Evolutionary conservation across 1,140 invertebrate species (phyloP).

Genomic region (Uloborus diversus): DNA sequence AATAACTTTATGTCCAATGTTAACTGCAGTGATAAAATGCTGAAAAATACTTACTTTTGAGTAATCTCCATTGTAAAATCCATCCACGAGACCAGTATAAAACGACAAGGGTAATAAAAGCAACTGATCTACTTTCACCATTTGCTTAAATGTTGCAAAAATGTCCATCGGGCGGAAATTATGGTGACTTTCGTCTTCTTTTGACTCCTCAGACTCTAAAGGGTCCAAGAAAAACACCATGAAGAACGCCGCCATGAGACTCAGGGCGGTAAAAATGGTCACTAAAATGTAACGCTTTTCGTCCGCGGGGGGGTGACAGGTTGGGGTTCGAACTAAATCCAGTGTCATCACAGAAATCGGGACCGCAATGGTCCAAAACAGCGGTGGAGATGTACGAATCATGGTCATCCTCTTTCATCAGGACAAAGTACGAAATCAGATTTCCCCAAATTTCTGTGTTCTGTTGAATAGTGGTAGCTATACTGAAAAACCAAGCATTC

Average conservation of each 20-base stretch:
- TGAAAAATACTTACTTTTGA: slow-evolving; percentile 2
- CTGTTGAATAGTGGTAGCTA: not conserved
- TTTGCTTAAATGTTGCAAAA: not conserved
- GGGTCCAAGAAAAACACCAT: not conserved
- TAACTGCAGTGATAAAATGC: no score
- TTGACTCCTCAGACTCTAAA: not conserved
- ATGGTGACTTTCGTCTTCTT: not conserved
- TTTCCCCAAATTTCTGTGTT: not conserved
- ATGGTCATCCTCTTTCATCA: not conserved
- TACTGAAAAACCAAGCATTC: not conserved
- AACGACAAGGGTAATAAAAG: slow-evolving; percentile 1
- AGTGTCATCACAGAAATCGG: not conserved
- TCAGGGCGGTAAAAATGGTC: not conserved
- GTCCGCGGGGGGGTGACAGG: not conserved
- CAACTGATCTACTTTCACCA: not conserved
- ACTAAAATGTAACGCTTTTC: not conserved
- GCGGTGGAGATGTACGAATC: not conserved
- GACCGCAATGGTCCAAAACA: not conserved
- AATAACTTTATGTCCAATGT: no score
- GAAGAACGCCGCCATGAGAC: not conserved
- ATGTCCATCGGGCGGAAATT: not conserved
- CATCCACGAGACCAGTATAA: not conserved
- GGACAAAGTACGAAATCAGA: not conserved
- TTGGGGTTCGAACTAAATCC: not conserved
- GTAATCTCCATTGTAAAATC: not conserved